Base-by-base conservation (phyloP, 2,888 invertebrate species). In the Drosophila mercatorum region DNA sequence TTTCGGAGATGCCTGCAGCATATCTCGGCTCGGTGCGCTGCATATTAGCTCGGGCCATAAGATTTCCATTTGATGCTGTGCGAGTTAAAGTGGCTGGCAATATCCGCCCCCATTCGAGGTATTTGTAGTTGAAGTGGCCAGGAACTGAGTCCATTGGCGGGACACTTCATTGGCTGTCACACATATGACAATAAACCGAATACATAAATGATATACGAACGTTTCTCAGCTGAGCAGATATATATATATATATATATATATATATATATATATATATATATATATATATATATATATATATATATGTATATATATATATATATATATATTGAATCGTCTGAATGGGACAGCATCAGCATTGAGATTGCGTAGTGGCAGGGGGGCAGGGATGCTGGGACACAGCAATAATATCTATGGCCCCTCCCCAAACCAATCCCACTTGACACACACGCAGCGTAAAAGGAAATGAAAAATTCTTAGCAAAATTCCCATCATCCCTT, bases 401-500 rank as follows among this genome's bases (percentile, higher is more conserved):
- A 69, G 78, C 72, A 76, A 78, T 72, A 79, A 72, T 66, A 79
- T 62, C 53, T 17, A 51, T 75, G 58, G 40, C 61, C 58, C 61
- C 66, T 56, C 44, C 68, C 68, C 49, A 40, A 40, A 51, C 38
- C 28, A 38, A 41, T 26, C 69, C 65, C 67, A 63, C 72, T 78
- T 68, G 59, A 66, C 68, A 58, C 56, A 75, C 63, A 68, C 70
- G 57, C 44, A 58, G 73, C 59, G 83, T 74, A 77, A 77, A 83
- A 86, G 86, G 86, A 86, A 86, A 86, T 86, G 86, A 86, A 86
- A 86, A 86, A 86, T 88, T 86, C 86, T 84, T 88, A 82, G 79
- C 75, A 65, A 86, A 88, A 86, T 86, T 88, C 86, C 87, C 84
- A 86, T 86, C 86, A 86, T 86, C 88, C 89, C 89, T 86, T 87